A percentile compares a stretch with the other conserved stretches of the same genome.
Evolutionary conservation across 2,113 vertebrate species (phyloP).

Genomic region (Pseudopipra pipra): DNA sequence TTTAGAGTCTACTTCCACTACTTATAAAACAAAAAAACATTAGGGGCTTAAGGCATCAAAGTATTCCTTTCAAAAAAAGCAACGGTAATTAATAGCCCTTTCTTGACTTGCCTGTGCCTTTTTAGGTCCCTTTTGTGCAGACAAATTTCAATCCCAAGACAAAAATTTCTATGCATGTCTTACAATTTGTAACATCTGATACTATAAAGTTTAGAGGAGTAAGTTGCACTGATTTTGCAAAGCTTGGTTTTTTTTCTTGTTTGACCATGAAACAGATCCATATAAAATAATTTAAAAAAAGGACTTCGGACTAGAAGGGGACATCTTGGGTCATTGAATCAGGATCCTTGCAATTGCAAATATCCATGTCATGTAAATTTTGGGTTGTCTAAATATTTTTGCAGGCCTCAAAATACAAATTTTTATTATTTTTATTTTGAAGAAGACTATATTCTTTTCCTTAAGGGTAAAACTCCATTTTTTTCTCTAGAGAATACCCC

Average conservation of each 20-base stretch:
- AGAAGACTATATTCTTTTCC: neutral
- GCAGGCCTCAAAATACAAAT: neutral
- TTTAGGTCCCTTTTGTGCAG: neutral
- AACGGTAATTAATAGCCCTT: rapidly evolving
- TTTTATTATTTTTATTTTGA: neutral
- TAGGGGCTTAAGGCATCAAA: too few species aligned
- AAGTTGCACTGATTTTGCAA: neutral
- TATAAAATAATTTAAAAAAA: neutral
- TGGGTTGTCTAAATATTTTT: neutral
- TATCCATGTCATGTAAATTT: neutral
- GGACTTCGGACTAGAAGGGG: neutral
- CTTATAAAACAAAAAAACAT: too few species aligned
- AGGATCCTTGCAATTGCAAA: neutral
- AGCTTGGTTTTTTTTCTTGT: neutral
- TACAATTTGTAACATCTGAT: neutral
- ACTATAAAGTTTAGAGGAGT: neutral
- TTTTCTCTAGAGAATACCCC: neutral
- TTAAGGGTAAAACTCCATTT: neutral
- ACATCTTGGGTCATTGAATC: rapidly evolving
- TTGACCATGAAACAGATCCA: neutral
- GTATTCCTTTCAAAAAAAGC: neutral
- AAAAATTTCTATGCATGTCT: neutral
- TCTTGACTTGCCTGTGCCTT: neutral
- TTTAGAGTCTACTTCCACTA: too few species aligned
- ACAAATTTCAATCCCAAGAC: neutral